Conservation (phyloP, 2,888 invertebrate genomes). For the Tinea pellionella region DNA sequence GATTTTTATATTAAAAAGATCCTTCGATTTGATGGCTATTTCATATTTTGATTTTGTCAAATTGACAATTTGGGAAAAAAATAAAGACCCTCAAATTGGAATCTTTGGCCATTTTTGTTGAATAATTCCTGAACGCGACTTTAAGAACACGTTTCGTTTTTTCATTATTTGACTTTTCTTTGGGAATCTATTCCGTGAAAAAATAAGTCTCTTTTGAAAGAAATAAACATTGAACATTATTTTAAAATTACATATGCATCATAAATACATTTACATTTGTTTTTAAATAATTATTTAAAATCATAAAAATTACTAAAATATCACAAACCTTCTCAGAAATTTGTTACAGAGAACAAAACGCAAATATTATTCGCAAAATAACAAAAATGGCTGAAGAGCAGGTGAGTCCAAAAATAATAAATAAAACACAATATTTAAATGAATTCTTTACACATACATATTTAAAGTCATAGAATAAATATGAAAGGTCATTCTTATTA, state of each 20-base stretch:
- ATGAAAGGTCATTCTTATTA: constrained; percentile 12
- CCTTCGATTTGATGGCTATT: too few species aligned
- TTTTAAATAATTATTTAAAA: not conserved
- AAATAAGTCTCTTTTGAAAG: too few species aligned
- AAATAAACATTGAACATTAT: not conserved
- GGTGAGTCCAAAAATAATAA: constrained; percentile 72
- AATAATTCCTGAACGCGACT: not conserved
- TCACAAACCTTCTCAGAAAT: not conserved
- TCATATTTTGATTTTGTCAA: too few species aligned
- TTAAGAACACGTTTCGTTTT: not conserved
- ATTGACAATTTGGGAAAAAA: too few species aligned
- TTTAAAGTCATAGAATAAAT: constrained; percentile 6
- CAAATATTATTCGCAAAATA: constrained; percentile 56
- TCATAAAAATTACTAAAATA: not conserved
- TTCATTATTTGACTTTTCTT: not conserved
- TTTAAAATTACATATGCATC: not conserved
- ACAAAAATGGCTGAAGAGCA: constrained; percentile 84
- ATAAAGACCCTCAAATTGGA: too few species aligned
- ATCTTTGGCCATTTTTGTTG: too few species aligned
- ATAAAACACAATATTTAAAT: constrained; percentile 37
- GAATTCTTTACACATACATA: constrained; percentile 28
- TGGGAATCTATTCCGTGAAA: not conserved
- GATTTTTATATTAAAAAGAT: too few species aligned
- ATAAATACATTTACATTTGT: not conserved
- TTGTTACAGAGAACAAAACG: constrained; percentile 22